Conservation (phyloP, 2,888 invertebrate genomes). For the Palloptera scutellata region DNA sequence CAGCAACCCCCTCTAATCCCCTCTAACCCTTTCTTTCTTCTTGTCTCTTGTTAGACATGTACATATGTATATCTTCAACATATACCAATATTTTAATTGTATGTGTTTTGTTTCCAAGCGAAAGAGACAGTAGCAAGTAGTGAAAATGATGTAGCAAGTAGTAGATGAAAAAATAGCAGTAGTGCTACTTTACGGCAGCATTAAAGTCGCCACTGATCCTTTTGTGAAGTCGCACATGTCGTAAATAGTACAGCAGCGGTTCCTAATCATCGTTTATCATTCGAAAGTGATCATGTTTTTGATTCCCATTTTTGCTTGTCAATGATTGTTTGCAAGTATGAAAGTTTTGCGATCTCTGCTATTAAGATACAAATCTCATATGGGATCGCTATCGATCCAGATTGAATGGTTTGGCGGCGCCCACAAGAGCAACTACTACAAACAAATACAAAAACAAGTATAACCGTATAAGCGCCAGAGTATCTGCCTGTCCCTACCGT, state of each 20-base stretch:
- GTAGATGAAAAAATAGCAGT: conserved; percentile 37
- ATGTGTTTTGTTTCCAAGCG: not conserved
- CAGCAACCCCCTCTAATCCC: too few species aligned
- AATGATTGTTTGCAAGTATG: conserved; percentile 1
- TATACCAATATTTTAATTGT: not conserved
- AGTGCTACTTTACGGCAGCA: conserved; percentile 36
- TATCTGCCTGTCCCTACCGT: too few species aligned
- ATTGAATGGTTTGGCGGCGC: conserved; percentile 33
- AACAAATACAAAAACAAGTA: too few species aligned
- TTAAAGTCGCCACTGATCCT: conserved; percentile 15
- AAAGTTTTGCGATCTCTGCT: too few species aligned
- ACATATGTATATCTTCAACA: not conserved
- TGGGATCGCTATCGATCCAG: too few species aligned
- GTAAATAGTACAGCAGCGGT: not conserved
- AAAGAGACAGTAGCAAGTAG: not conserved
- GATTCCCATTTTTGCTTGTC: conserved; percentile 5
- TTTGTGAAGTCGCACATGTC: conserved; percentile 5
- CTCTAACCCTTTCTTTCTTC: too few species aligned
- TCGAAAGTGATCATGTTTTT: conserved; percentile 23
- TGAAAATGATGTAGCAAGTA: conserved; percentile 31
- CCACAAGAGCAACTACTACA: conserved; percentile 41
- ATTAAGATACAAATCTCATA: too few species aligned
- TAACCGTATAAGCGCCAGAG: too few species aligned
- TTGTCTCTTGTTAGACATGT: too few species aligned
- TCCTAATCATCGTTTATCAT: conserved; percentile 21